Conservation (phyloP, 2,113 vertebrate species). For the Eretmochelys imbricata region DNA sequence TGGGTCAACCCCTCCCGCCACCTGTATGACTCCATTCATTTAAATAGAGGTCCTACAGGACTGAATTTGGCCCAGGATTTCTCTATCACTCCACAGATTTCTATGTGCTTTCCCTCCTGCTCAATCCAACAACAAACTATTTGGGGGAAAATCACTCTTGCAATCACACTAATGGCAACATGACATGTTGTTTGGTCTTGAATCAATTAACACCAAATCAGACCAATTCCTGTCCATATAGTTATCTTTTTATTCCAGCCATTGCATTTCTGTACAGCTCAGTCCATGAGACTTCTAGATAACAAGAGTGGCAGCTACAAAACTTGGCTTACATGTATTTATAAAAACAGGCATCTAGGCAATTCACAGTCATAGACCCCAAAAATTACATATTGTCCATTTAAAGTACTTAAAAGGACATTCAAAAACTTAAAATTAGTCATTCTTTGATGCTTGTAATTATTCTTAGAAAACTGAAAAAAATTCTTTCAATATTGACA, state of each 20-base stretch:
- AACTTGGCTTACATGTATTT: constrained; percentile 47
- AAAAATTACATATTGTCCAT: constrained; percentile 24
- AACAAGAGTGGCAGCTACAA: constrained; percentile 45
- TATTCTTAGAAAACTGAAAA: neutral
- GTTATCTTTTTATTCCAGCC: constrained; percentile 50
- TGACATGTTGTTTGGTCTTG: constrained; percentile 18
- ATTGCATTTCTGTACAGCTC: neutral
- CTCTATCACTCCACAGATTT: neutral
- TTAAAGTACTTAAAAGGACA: constrained; percentile 55
- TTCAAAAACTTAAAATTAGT: constrained; percentile 49
- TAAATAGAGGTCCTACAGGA: neutral
- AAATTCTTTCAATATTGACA: neutral
- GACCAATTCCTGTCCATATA: constrained; percentile 31
- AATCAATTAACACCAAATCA: neutral
- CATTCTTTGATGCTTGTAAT: neutral
- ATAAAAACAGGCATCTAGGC: constrained; percentile 44
- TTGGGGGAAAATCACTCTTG: constrained; percentile 13
- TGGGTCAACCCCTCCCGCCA: too few species aligned
- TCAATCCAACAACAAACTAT: constrained; percentile 8
- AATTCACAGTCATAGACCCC: constrained; percentile 32
- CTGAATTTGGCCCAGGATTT: fast-evolving
- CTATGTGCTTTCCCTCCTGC: neutral
- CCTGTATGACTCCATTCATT: neutral
- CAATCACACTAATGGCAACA: neutral
- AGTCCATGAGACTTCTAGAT: constrained; percentile 42